Evolutionary conservation across 2,113 vertebrate species (phyloP).

Genomic region (Ceyx melanurus): DNA sequence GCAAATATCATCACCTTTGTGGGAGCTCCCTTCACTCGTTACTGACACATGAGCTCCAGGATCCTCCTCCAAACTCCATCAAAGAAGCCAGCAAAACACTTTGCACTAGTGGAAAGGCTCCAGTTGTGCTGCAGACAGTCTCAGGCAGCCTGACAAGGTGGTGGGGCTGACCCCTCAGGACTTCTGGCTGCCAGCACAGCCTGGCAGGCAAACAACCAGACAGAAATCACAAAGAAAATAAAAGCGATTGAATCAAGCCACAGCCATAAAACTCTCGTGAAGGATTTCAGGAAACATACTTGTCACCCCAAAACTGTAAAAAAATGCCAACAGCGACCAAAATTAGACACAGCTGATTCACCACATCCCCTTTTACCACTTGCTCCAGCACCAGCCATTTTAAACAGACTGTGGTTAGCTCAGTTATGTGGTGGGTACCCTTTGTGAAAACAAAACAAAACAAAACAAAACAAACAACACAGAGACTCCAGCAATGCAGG

Average conservation of each 20-base stretch:
- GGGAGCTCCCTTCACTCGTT: neutral
- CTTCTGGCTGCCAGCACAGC: neutral
- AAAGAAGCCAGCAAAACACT: neutral
- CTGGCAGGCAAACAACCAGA: neutral
- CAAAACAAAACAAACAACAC: constrained; percentile 43
- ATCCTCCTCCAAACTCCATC: neutral
- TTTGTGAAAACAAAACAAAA: constrained; percentile 16
- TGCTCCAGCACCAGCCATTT: neutral
- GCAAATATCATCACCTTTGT: neutral
- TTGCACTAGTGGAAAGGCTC: rapidly evolving
- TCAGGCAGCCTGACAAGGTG: neutral
- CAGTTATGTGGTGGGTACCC: neutral
- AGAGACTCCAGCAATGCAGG: constrained; percentile 2
- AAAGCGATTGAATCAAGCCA: neutral
- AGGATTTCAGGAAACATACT: neutral
- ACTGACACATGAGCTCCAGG: neutral
- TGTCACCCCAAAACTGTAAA: neutral
- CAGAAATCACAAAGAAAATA: neutral
- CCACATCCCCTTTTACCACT: neutral
- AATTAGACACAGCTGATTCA: neutral
- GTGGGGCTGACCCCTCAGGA: neutral
- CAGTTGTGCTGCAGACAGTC: neutral
- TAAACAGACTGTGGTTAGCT: constrained; percentile 8
- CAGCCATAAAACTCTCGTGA: neutral
- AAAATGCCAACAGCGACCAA: neutral